These are phyloP conservation scores for Alsophila aescularia DNA, from an alignment of 2,888 invertebrate genomes.

Conservation along the genomic window DNA sequence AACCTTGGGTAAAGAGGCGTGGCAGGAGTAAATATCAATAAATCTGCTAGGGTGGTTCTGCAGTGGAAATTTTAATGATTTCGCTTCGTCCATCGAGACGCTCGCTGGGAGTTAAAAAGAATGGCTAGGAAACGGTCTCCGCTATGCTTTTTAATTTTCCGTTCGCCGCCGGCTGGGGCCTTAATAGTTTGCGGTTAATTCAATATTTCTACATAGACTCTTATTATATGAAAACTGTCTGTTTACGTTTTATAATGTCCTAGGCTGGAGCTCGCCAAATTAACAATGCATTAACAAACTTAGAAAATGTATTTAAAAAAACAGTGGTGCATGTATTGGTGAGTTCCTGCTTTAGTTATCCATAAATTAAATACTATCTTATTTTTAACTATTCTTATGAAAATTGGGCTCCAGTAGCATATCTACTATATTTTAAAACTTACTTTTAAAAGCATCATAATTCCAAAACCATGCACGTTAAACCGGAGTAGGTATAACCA, in stretches of 20 bases:
- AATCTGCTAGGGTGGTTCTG: conserved; percentile 58
- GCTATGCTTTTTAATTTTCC: conserved; percentile 82
- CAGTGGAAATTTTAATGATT: conserved; percentile 77
- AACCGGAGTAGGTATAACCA: too few species aligned
- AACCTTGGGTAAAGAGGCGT: conserved; percentile 45
- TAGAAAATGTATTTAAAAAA: too few species aligned
- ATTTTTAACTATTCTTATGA: too few species aligned
- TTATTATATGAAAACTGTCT: conserved; percentile 27
- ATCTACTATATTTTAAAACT: too few species aligned
- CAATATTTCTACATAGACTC: conserved; percentile 50
- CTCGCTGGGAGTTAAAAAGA: conserved; percentile 76
- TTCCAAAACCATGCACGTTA: too few species aligned
- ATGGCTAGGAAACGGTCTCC: conserved; percentile 68
- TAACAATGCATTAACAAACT: too few species aligned
- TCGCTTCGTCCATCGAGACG: conserved; percentile 59
- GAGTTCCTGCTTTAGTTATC: too few species aligned
- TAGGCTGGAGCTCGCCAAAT: too few species aligned
- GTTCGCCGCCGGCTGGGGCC: conserved; percentile 64
- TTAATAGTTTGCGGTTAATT: conserved; percentile 65
- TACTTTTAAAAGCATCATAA: too few species aligned
- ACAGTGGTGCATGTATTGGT: too few species aligned
- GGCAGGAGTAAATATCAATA: conserved; percentile 61
- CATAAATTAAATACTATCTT: too few species aligned
- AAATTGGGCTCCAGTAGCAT: too few species aligned
- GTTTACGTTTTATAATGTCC: background rate